Conservation (phyloP, 2,113 vertebrate genomes). For the Plestiodon gilberti region DNA sequence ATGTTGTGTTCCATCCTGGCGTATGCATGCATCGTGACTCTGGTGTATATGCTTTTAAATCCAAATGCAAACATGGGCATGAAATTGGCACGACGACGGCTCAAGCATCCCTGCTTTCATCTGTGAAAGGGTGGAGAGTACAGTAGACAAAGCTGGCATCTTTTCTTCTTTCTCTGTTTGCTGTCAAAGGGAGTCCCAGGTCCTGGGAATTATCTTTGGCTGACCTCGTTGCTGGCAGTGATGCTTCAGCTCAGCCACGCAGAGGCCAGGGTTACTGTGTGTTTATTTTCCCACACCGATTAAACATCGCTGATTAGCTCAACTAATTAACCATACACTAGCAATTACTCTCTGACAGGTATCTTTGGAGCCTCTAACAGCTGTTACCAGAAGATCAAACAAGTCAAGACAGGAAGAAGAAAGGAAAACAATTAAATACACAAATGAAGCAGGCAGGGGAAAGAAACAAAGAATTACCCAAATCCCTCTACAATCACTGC, state of each 20-base stretch:
- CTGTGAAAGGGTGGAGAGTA: background rate
- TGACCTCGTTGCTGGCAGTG: background rate
- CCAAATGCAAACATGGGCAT: background rate
- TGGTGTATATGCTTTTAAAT: no score
- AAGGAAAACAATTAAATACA: slow-evolving; percentile 34
- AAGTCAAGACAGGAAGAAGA: slow-evolving; percentile 13
- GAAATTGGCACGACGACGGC: background rate
- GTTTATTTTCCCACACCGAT: slow-evolving; percentile 45
- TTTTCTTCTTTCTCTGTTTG: background rate
- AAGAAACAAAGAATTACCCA: background rate
- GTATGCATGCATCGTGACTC: background rate
- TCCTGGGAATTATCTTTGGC: slow-evolving; percentile 10
- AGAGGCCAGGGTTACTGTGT: background rate
- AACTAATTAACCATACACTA: slow-evolving; percentile 42
- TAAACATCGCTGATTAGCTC: slow-evolving; percentile 43
- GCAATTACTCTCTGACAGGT: slow-evolving; percentile 38
- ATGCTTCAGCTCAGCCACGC: background rate
- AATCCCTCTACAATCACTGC: background rate
- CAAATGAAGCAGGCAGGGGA: slow-evolving; percentile 8
- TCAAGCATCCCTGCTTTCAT: background rate
- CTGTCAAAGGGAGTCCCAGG: background rate
- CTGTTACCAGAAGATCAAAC: slow-evolving; percentile 26
- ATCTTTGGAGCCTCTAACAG: slow-evolving; percentile 27
- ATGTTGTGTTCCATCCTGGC: background rate
- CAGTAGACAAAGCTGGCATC: no score